Base-by-base conservation (phyloP, 2,888 invertebrate species). In the Julus scandinavius region DNA sequence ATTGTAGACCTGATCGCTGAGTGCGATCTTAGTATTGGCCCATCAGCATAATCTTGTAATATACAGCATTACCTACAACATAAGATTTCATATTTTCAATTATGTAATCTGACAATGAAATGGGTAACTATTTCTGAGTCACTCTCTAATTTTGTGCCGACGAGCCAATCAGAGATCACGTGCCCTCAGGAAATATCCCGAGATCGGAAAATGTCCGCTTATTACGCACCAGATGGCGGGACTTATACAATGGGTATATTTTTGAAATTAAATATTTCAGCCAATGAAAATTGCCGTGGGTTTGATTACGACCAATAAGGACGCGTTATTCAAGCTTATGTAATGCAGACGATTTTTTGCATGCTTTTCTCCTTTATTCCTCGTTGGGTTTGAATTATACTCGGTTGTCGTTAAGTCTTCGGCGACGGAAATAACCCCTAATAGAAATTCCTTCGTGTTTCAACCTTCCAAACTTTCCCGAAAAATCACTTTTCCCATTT, bases 261-360 rank as follows among this genome's bases (percentile, higher is more conserved):
- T 63, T 20, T 63, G 0, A 20, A 20, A 63, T 63, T 20, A 63
- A 20, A 5, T 6, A 6, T 63, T 63, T 20, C 63, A 63, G 63
- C 63, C 63, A 63, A 63, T 63, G 63, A 17, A n/a, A 63, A 20
- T 3, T n/a, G 20, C 6, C 5, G 20, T 20, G 63, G 20, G 20
- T 63, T 63, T 63, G 20, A 20, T 63, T 63, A n/a, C 63, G 6
- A 20, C 63, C 63, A 63, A 63, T 63, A 20, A 20, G 63, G 20
- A 20, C 0, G 6, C 63, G 63, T 1, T 20, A 63, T 63, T 63
- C 63, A 63, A 63, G 63, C 63, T 5, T 20, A 63, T 20, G 20
- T 63, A 63, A n/a, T 63, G 63, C 63, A 63, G 63, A 63, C 63
- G 63, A 63, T 63, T 63, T 54, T 63, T 63, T 63, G 63, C 63